Base-by-base conservation (phyloP, 2,797 vertebrate genomes). In the Heteromormyrus szaboi region DNA sequence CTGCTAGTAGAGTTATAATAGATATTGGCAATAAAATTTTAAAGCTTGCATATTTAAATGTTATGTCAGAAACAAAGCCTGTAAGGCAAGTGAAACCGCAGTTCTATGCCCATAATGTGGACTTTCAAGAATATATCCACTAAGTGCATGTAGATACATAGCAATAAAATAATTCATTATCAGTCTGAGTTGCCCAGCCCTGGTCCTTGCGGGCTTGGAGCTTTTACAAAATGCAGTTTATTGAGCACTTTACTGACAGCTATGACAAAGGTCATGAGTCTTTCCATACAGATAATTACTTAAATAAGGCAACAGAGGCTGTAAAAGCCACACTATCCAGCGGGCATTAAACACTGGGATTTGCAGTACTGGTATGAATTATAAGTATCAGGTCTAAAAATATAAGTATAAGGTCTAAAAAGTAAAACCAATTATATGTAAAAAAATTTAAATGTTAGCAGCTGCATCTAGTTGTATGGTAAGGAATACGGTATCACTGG, bases 161-260 rank as follows among this genome's bases (percentile, higher is more conserved):
- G 83, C 83, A 51, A 85, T 85, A 51, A 85, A 85, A 85, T 50
- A n/a, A 50, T 25, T 50, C 14, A 81, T 81, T 72, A 46, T 81
- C 19, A 14, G n/a, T 22, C 5, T 44, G 33, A 46, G 76, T 11
- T 51, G 9, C 46, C 48, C 11, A 51, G 48, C 12, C 9, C 46
- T 85, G 19, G 83, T 51, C 5, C 83, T 85, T 50, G 22, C 2
- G 44, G 81, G 12, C 22, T 14, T 14, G 11, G 44, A 85, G 48
- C 12, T 50, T 51, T 85, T 50, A 25, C 46, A 51, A 85, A 85
- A 85, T 85, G 12, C 48, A 85, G 8, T 51, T 22, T 51, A 85
- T 14, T 85, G 22, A 5, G 22, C 48, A 25, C 11, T 25, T 46
- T 11, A 50, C 48, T 85, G 46, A 51, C 22, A 29, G 83, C 12